Conservation (phyloP, 2,888 invertebrate genomes). For the Cheilosia soror region DNA sequence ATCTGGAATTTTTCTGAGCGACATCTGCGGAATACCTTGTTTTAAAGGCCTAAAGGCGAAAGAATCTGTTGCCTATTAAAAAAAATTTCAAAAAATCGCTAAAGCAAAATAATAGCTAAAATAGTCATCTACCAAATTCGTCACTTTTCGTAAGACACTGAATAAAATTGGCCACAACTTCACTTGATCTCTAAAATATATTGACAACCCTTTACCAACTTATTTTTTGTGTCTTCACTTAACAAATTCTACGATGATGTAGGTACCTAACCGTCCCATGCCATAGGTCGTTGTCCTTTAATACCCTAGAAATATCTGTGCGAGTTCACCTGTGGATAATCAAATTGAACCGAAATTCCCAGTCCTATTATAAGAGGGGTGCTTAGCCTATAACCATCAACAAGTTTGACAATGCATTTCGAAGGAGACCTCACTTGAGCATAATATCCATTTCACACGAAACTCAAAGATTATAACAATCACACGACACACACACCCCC, state of each 20-base stretch:
- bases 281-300: background rate
- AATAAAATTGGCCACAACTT: no score
- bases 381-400: background rate
- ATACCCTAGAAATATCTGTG: background rate
- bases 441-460: conserved; percentile 52
- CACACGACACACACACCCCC: background rate
- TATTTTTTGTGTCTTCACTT: no score
- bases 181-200: no score
- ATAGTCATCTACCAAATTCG: no score
- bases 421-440: conserved; percentile 2
- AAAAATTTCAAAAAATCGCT: no score
- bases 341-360: conserved; percentile 35
- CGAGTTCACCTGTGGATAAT: conserved; percentile 48
- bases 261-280: background rate
- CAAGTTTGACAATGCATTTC: conserved; percentile 5
- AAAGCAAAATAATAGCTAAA: no score
- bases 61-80: no score
- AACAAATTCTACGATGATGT: background rate
- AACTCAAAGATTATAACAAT: conserved; percentile 11
- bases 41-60: no score
- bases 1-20: no score
- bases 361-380: conserved; percentile 45
- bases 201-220: no score
- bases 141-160: no score
- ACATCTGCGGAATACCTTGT: no score